Evolutionary conservation across 2,888 invertebrate species (phyloP).

Genomic region (Drosophila mulleri): DNA sequence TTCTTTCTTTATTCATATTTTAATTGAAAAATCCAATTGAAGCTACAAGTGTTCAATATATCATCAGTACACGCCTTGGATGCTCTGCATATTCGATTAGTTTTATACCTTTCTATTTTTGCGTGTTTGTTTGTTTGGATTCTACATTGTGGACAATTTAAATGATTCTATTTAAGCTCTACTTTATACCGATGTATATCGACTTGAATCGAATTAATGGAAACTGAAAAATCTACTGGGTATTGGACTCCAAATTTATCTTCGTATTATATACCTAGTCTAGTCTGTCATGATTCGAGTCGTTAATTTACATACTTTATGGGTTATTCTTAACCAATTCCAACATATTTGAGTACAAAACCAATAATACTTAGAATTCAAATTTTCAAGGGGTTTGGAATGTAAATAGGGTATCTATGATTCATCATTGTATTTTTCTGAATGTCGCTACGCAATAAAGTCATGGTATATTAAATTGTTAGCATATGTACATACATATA

Average conservation of each 20-base stretch:
- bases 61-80: background rate
- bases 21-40: slow-evolving; percentile 6
- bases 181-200: background rate
- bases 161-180: background rate
- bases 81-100: background rate
- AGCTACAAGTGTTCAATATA: background rate
- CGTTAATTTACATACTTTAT: too few relatives aligned
- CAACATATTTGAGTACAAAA: background rate
- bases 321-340: too few relatives aligned
- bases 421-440: background rate
- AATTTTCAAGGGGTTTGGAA: background rate
- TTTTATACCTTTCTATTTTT: background rate
- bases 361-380: background rate
- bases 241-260: background rate
- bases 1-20: background rate
- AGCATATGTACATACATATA: too few relatives aligned
- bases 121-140: background rate
- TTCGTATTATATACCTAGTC: background rate
- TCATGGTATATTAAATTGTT: background rate
- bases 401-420: background rate
- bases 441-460: background rate
- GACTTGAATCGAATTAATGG: background rate
- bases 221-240: background rate
- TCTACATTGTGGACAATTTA: background rate
- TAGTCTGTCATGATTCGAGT: background rate